These are phyloP conservation scores for Andrena trimmerana DNA, from an alignment of 2,888 invertebrate genomes.

Conservation along the genomic window DNA sequence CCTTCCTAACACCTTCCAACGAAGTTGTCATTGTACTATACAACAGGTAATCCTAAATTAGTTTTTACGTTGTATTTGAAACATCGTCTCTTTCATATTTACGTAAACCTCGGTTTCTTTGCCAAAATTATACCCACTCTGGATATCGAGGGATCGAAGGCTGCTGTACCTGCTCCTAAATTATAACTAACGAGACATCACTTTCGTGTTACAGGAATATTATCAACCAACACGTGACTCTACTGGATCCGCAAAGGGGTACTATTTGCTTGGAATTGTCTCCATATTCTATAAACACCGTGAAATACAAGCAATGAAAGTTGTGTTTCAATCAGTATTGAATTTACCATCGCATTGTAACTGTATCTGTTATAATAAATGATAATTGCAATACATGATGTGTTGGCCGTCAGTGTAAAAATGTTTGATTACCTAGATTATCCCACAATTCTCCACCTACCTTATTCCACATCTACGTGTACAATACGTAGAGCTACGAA, in stretches of 20 bases:
- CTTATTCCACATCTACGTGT: no score
- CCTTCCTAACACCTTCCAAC: constrained; percentile 86
- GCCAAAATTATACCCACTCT: background rate
- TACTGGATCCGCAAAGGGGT: background rate
- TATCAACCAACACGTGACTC: background rate
- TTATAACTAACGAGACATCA: background rate
- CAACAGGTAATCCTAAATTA: constrained; percentile 85
- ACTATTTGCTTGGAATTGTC: constrained; percentile 20
- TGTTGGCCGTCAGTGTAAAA: no score
- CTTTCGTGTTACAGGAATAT: background rate
- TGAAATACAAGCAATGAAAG: constrained; percentile 14
- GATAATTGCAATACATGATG: no score
- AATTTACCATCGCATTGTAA: background rate
- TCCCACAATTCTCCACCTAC: no score
- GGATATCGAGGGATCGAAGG: background rate
- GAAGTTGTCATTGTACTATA: constrained; percentile 86
- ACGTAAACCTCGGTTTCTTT: background rate
- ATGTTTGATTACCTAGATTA: no score
- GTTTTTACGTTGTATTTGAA: background rate
- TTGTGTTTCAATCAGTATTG: background rate
- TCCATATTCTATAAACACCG: constrained; percentile 25
- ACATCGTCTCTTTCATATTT: background rate
- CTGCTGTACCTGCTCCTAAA: background rate
- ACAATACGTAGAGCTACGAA: no score
- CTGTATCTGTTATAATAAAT: background rate